Percentiles rank a stretch among this genome's conserved stretches.
Evolutionary conservation across 2,888 invertebrate species (phyloP).

Genomic region (Epinotia bilunana): DNA sequence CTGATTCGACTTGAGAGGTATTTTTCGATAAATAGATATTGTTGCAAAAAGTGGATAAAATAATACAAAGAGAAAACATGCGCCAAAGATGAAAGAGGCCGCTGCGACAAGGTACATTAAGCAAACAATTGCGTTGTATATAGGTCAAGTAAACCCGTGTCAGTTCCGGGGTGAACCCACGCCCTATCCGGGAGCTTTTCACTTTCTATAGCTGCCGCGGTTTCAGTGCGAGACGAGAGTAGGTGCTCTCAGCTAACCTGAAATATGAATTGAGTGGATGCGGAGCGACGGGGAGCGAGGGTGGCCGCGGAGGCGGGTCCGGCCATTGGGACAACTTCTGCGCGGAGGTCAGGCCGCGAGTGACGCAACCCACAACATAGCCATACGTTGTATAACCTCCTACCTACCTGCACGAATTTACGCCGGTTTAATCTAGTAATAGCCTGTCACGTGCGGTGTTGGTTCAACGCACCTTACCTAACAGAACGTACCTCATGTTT

Average conservation of each 20-base stretch:
- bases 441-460: constrained; percentile 21
- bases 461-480: constrained; percentile 31
- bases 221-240: constrained; percentile 45
- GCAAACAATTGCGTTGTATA: constrained; percentile 43
- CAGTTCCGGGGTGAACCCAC: constrained; percentile 46
- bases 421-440: constrained; percentile 31
- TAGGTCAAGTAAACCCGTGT: constrained; percentile 50
- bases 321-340: constrained; percentile 49
- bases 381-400: constrained; percentile 46
- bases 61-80: not conserved
- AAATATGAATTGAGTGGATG: constrained; percentile 52
- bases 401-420: constrained; percentile 37
- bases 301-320: constrained; percentile 46
- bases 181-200: constrained; percentile 52
- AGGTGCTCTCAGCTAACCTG: constrained; percentile 48
- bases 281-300: constrained; percentile 47
- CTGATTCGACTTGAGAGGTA: not conserved
- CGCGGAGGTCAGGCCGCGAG: constrained; percentile 54
- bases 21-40: not conserved
- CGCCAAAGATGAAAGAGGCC: constrained; percentile 9
- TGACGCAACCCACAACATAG: constrained; percentile 48
- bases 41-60: not conserved
- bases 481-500: constrained; percentile 10
- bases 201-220: constrained; percentile 51
- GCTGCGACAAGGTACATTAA: constrained; percentile 16